Evolutionary conservation across 2,888 invertebrate genomes (phyloP).

Genomic region (Pasiphila rectangulata): DNA sequence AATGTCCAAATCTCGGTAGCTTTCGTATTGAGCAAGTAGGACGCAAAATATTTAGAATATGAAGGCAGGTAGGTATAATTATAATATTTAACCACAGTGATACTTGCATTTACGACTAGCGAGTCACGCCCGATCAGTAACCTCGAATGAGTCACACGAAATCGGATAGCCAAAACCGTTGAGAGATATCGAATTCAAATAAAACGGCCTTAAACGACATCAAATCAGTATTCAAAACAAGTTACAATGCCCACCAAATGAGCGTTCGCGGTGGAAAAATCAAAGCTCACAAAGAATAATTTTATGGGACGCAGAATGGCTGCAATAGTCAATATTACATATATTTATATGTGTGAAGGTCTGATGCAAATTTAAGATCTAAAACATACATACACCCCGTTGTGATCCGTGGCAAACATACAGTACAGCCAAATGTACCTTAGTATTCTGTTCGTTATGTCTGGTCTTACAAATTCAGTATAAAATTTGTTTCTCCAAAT

Average conservation of each 20-base stretch:
- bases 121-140: constrained; percentile 51
- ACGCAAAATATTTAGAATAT: neutral
- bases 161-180: constrained; percentile 53
- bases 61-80: neutral
- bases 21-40: too few species aligned
- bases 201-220: constrained; percentile 30
- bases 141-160: constrained; percentile 62
- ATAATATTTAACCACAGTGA: constrained; percentile 12
- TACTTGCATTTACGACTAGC: constrained; percentile 44
- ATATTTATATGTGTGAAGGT: constrained; percentile 30
- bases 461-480: too few species aligned
- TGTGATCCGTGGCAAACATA: too few species aligned
- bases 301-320: too few species aligned
- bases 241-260: constrained; percentile 25
- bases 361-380: constrained; percentile 40
- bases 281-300: constrained; percentile 18
- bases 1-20: too few species aligned
- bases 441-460: too few species aligned
- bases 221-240: constrained; percentile 32
- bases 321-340: too few species aligned
- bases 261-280: constrained; percentile 19
- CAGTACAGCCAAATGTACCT: too few species aligned
- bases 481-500: too few species aligned
- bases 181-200: constrained; percentile 46
- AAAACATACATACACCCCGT: constrained; percentile 38